Base-by-base conservation (phyloP, 2,113 vertebrate species). In the Oryzias melastigma region DNA sequence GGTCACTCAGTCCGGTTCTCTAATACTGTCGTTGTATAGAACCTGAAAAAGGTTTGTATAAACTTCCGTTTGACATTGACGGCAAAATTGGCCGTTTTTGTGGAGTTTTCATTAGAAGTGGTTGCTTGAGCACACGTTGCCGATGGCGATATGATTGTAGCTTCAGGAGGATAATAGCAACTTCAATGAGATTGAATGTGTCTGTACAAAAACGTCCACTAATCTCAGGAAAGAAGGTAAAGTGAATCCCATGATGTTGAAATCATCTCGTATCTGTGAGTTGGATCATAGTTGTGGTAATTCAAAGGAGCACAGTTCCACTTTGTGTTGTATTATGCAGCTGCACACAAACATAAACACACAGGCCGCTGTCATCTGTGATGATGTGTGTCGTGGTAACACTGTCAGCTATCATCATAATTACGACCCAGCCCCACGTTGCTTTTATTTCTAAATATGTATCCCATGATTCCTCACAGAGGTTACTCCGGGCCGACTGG, bases 321-420 rank as follows among this genome's bases (percentile, higher is more conserved):
- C 76, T 79, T 72, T 69, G 59, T 73, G 75, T 62, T 5, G 85
- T 27, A 70, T 77, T 63, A 64, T 62, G 61, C 18, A 19, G 67
- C 72, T 47, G 72, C 72, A 59, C 48, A 55, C 54, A 77, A 64
- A 83, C 73, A 78, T 52, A 86, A 75, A 84, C 78, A 83, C 86
- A 79, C 73, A 77, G 86, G 75, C 81, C 68, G 18, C 71, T 87
- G 88, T 89, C 86, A 71, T 87, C 62, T 65, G 74, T 69, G 20
- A 85, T 87, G 86, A 91, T 80, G 77, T 73, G 60, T 70, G 74
- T 78, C 81, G 85, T 74, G 58, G 70, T 75, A 74, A 74, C 82
- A 71, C 87, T 86, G 88, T 91, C 90, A 82, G 77, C 86, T 70
- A 87, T 87, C 85, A 87, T 89, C 81, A 90, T 72, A 81, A 88